Evolutionary conservation across 2,113 vertebrate species (phyloP).

Genomic region (Rynchops niger): DNA sequence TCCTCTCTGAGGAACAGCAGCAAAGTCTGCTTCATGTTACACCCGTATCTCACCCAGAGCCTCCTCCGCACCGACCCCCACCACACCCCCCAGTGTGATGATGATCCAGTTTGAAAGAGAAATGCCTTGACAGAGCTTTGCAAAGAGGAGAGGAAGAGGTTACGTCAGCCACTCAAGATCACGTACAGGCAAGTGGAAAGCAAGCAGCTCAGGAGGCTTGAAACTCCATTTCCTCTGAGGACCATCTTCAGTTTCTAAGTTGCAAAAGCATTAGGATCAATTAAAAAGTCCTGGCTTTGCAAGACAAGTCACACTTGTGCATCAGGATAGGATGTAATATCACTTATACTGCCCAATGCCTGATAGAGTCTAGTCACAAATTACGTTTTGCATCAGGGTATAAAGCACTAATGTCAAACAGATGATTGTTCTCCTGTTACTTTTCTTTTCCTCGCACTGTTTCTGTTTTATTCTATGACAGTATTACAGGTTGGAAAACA

Average conservation of each 20-base stretch:
- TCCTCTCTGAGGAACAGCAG: not conserved
- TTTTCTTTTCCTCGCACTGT: not conserved
- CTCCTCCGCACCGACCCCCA: not conserved
- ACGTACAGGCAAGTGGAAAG: not conserved
- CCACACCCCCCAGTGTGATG: no score
- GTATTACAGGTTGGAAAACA: not conserved
- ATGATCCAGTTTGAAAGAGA: not conserved
- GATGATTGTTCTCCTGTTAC: not conserved
- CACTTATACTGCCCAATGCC: rapidly evolving
- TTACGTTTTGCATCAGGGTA: not conserved
- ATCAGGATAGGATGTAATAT: not conserved
- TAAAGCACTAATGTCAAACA: not conserved
- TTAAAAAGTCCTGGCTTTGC: not conserved
- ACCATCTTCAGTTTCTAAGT: not conserved
- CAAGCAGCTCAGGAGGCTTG: not conserved
- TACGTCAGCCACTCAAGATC: not conserved
- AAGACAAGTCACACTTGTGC: not conserved
- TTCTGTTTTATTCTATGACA: not conserved
- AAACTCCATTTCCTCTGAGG: not conserved
- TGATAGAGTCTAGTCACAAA: not conserved
- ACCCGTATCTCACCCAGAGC: not conserved
- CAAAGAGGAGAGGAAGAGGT: not conserved
- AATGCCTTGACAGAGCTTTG: not conserved
- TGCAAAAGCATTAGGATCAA: not conserved
- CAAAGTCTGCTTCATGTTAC: rapidly evolving